Evolutionary conservation across 2,888 invertebrate genomes (phyloP), one percentile per base, ranked within the genome.

Genomic region (Asteroscopus sphinx): DNA sequence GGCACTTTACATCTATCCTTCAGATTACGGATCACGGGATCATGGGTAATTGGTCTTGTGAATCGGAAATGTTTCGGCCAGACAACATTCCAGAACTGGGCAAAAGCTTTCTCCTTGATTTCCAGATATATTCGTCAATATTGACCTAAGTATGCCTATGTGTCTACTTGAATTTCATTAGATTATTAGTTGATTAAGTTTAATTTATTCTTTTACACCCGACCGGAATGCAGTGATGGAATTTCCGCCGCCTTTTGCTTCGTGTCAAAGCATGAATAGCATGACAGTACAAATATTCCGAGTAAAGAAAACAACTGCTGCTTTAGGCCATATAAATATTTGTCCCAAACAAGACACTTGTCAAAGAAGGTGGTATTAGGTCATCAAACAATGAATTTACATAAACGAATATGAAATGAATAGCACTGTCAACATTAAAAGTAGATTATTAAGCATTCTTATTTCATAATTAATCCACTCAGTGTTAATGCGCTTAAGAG

Each of bases 281-380:
- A 12, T 7, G 7, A 13, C 15, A 15, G 15, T 15, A 7, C 15
- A 35, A 35, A 35, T 8, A 35, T 8, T 9, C 9, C 2, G 1
- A 7, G 1, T 15, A 13, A 4, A 4, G 6, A 42, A 37, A 46
- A 36, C 46, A 46, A 12, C 32, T 61, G n/a, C 35, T 26, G 45
- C 32, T 36, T 41, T 55, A 41, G 35, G 41, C 33, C 33, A 33
- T 7, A 47, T 47, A 33, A 66, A 62, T 66, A 66, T 66, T 57
- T 33, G 41, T 42, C 16, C 11, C 5, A 3, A 46, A 21, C 28
- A 15, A 56, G 47, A 40, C 28, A 37, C 6, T 13, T 13, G 6
- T 1, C 7, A 13, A 15, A 42, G 40, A 41, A 56, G 15, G 21
- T 6, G 35, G 28, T 8, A 39, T 41, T 21, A 37, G 30, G 37